phyloP scores from a whole-genome alignment of 2,113 vertebrate genomes.

The Casuarius casuarius region DNA sequence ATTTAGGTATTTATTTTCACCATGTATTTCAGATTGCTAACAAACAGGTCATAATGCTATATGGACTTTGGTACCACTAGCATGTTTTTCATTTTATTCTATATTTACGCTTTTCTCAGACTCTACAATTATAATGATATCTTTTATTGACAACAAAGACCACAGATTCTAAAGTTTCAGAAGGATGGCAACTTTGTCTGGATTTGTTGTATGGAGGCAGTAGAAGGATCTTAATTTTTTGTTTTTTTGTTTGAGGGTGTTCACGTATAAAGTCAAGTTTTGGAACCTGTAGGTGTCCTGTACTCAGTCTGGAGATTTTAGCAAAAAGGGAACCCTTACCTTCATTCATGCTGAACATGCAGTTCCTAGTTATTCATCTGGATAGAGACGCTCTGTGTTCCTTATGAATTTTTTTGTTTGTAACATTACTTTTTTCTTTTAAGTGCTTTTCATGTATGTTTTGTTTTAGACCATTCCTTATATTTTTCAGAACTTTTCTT shows the following conservation, averaged over 20 bases:
- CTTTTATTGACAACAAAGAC: not conserved
- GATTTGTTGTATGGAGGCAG: not conserved
- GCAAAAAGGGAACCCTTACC: not conserved
- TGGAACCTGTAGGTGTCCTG: too few species aligned
- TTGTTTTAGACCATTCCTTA: not conserved
- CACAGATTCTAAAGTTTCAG: not conserved
- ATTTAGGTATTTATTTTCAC: not conserved
- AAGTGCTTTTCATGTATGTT: not conserved
- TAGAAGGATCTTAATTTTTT: not conserved
- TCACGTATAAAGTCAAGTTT: not conserved
- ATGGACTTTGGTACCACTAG: not conserved
- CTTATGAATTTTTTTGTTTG: not conserved
- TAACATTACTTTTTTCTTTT: not conserved
- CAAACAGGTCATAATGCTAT: not conserved
- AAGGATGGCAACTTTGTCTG: not conserved
- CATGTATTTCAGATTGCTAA: not conserved
- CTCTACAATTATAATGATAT: not conserved
- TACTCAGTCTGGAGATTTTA: not conserved
- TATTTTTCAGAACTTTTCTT: not conserved
- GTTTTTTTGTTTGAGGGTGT: not conserved
- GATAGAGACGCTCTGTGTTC: not conserved
- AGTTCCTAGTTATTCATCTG: not conserved
- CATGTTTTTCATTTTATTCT: not conserved
- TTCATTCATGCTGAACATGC: not conserved
- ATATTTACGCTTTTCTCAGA: not conserved